These are phyloP conservation scores for Cynoglossus semilaevis DNA, from an alignment of 2,113 vertebrate genomes.

Conservation along the genomic window DNA sequence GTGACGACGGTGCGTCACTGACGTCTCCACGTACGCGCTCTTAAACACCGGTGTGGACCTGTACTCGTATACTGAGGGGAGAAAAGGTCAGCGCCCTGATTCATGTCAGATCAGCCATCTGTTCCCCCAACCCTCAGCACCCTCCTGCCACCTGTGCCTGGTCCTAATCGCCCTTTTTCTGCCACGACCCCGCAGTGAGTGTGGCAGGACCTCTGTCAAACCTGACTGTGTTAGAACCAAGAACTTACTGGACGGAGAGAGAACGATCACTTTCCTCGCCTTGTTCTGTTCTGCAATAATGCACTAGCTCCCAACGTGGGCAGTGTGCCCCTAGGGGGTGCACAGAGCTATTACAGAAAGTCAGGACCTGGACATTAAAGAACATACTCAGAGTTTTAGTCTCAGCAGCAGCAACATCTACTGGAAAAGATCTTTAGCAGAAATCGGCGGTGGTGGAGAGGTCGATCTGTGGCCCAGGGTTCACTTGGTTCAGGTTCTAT, in stretches of 20 bases:
- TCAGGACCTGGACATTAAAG: no score
- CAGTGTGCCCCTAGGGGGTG: no score
- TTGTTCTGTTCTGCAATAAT: not conserved
- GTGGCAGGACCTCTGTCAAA: conserved; percentile 50
- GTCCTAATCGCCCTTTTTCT: conserved; percentile 44
- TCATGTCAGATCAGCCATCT: conserved; percentile 66
- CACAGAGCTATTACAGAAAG: no score
- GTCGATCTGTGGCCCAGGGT: no score
- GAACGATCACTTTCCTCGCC: not conserved
- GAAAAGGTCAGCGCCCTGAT: conserved; percentile 56
- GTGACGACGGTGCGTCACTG: no score
- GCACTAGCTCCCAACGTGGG: no score
- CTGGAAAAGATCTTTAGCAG: no score
- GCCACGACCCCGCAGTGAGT: conserved; percentile 41
- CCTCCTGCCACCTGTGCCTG: conserved; percentile 61
- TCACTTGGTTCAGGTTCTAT: no score
- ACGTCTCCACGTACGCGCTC: conserved; percentile 29
- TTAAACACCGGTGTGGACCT: conserved; percentile 25
- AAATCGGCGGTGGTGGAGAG: no score
- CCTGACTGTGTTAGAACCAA: conserved; percentile 16
- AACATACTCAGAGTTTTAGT: no score
- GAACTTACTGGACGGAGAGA: conserved; percentile 19
- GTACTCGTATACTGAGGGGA: conserved; percentile 39
- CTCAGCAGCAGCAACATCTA: no score
- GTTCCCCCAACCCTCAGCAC: conserved; percentile 33